Percentiles rank a stretch among this genome's conserved stretches.
phyloP scores from a whole-genome alignment of 2,113 vertebrate species.

The Xiphias gladius region DNA sequence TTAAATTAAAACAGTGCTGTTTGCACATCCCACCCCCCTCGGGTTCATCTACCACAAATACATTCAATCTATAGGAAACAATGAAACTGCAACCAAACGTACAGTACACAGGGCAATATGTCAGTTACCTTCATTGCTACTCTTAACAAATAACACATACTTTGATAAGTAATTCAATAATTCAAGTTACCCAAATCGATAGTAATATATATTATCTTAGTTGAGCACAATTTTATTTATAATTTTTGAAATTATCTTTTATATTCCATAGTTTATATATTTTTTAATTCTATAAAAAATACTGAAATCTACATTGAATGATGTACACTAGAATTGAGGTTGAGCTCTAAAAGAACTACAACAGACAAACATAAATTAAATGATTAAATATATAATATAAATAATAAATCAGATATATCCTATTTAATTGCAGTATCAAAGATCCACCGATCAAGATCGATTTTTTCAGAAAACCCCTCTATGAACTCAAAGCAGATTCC shows the following conservation, averaged over 20 bases:
- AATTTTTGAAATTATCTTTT: too few species aligned
- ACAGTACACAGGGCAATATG: not conserved
- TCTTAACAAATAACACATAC: not conserved
- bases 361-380: not conserved
- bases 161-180: not conserved
- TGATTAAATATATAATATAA: not conserved
- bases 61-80: not conserved
- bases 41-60: not conserved
- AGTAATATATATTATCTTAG: not conserved
- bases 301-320: not conserved
- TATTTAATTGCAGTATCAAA: not conserved
- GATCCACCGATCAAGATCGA: not conserved
- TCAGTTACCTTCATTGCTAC: not conserved
- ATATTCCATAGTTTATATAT: too few species aligned
- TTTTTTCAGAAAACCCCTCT: not conserved
- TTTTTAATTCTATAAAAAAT: too few species aligned
- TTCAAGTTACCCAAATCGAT: not conserved
- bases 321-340: not conserved
- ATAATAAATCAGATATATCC: too few species aligned
- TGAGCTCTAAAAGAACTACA: not conserved
- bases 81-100: too few species aligned
- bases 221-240: not conserved
- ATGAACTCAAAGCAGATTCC: constrained; percentile 6
- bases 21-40: not conserved
- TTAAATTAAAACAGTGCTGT: not conserved